Evolutionary conservation across 2,113 vertebrate species (phyloP), one percentile per base, ranked within the genome.

Genomic region (Emydura subglobosa): DNA sequence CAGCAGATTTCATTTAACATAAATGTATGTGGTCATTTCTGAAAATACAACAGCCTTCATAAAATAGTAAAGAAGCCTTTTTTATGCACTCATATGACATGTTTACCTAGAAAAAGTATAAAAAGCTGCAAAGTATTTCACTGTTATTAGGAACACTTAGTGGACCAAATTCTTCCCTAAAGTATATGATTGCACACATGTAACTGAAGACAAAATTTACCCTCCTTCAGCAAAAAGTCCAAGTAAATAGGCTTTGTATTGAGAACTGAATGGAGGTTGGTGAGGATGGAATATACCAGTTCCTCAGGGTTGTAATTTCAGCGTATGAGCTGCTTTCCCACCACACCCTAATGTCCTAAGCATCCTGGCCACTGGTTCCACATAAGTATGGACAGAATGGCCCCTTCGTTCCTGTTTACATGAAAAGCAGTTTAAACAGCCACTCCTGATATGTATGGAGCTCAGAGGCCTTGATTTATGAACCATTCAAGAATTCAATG

Each of bases 1-100:
- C 83, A 93, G 91, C 95, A 97, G 81, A 97, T 94, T 93, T 94
- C 74, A 96, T 94, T 89, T 91, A 92, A 87, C 39, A 44, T 34
- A 76, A 88, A 94, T 42, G 53, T 76, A 84, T 74, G 54, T 85
- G n/a, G 54, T 85, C 31, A 86, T 79, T 39, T 94, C 86, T 96
- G 57, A 96, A 94, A 97, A 94, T n/a, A 89, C 2, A 94, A 10
- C 74, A 72, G 82, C 74, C 78, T 95, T 93, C 68, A 86, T 54
- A 82, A 96, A 95, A 95, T 39, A 82, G 10, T 79, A 83, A 91
- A 91, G 91, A 42, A 87, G 5, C 6, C 72, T 88, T 90, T 95
- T 82, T 88, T 50, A 82, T 86, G 72, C 4, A 12, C 22, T 51
- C 22, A 4, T 54, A 53, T 42, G 24, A 27, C 29, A 74, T 8